phyloP scores from a whole-genome alignment of 1,140 invertebrate genomes.

The Bombus haemorrhoidalis region DNA sequence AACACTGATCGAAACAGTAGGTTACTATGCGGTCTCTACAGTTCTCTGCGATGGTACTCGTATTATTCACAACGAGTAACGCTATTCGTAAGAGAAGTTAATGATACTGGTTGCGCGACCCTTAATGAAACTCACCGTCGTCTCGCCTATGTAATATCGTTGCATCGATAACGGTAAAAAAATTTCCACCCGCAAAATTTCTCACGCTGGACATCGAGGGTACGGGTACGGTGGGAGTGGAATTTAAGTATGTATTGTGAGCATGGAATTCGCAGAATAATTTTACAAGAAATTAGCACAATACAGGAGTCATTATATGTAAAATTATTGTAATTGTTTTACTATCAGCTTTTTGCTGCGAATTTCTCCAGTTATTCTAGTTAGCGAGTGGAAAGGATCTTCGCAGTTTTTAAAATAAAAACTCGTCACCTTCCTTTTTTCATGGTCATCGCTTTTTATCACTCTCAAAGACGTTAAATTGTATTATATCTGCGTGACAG shows the following conservation, averaged over 20 bases:
- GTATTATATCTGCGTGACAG: too few relatives aligned
- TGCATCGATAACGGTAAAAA: slow-evolving; percentile 51
- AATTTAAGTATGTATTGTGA: not conserved
- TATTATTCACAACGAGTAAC: slow-evolving; percentile 16
- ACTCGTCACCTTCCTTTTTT: too few relatives aligned
- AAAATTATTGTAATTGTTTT: too few relatives aligned
- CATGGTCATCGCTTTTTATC: too few relatives aligned
- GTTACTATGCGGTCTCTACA: slow-evolving; percentile 1
- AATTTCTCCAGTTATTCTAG: too few relatives aligned
- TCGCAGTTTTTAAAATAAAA: too few relatives aligned
- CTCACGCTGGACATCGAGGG: slow-evolving; percentile 53
- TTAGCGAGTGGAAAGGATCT: too few relatives aligned
- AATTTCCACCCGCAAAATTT: slow-evolving; percentile 26
- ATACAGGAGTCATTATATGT: not conserved
- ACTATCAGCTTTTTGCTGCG: too few relatives aligned
- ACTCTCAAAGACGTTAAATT: too few relatives aligned
- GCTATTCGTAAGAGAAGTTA: not conserved
- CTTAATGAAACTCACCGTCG: slow-evolving; percentile 28
- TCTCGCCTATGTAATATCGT: slow-evolving; percentile 30
- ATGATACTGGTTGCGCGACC: slow-evolving; percentile 41
- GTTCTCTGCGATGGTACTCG: slow-evolving; percentile 20
- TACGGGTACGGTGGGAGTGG: not conserved
- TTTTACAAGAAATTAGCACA: not conserved
- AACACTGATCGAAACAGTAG: slow-evolving; percentile 28
- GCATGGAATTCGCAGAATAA: not conserved